Evolutionary conservation across 2,113 vertebrate genomes (phyloP).

Genomic region (Hucho hucho): DNA sequence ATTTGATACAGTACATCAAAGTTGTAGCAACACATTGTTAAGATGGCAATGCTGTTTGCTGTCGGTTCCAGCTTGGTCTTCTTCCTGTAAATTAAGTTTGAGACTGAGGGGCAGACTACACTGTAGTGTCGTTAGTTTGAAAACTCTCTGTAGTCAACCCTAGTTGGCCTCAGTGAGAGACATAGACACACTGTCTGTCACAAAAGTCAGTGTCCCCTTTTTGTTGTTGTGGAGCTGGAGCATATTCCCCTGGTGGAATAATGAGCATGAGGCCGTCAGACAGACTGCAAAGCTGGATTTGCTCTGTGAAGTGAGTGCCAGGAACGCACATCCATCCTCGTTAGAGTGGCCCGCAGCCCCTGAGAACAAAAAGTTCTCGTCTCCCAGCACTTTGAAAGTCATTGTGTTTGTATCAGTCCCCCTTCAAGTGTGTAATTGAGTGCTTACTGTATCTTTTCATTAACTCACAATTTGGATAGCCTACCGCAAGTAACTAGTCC

Average conservation of each 20-base stretch:
- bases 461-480: constrained; percentile 36
- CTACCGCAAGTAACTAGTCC: constrained; percentile 24
- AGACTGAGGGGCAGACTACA: not conserved
- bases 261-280: constrained; percentile 58
- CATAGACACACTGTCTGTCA: constrained; percentile 23
- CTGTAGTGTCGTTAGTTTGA: too few relatives aligned
- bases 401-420: constrained; percentile 55
- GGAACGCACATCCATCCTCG: constrained; percentile 51
- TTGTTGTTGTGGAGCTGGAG: constrained; percentile 42
- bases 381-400: constrained; percentile 29
- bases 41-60: constrained; percentile 16
- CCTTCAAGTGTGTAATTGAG: constrained; percentile 54
- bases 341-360: constrained; percentile 50
- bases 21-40: constrained; percentile 25
- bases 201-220: constrained; percentile 40
- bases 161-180: constrained; percentile 15
- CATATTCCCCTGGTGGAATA: constrained; percentile 47
- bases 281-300: constrained; percentile 51
- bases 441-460: constrained; percentile 62
- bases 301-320: constrained; percentile 55
- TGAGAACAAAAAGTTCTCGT: constrained; percentile 51
- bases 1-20: too few relatives aligned
- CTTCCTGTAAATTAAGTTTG: not conserved
- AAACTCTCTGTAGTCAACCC: not conserved
- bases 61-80: not conserved